Evolutionary conservation across 2,113 vertebrate species (phyloP), one percentile per base, ranked within the genome.

Genomic region (mouse (Mus musculus)): DNA sequence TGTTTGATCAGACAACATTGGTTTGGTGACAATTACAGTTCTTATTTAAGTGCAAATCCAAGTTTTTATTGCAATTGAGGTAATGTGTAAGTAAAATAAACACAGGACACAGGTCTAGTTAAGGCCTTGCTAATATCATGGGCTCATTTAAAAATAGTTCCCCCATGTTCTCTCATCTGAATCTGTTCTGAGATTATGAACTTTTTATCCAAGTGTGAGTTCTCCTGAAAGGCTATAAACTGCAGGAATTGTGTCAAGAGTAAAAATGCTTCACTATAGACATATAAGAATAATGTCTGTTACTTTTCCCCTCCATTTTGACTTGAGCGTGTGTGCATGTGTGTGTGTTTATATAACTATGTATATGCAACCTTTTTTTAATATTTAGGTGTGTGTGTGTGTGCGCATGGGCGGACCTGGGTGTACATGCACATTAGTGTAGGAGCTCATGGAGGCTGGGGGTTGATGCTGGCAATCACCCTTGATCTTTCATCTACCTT

Each of bases 41-140:
- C 71, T 96, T 39, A 82, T 90, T 80, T 81, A 92, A 89, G 88
- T 61, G 33, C 14, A 78, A 90, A 80, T 76, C 24, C 24, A n/a
- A 59, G 20, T 54, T 92, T 91, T 97, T 63, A 71, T 96, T 89
- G 91, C 91, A 96, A 89, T 2, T 30, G 67, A 91, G 81, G 88
- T 80, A 86, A 89, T 69, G 69, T 78, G 69, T 39, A 93, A 75
- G 12, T 85, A 80, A 82, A 19, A 28, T 76, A 78, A 95, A 61
- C 9, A 88, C 56, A 76, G 33, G 59, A 16, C 78, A 52, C 63
- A 90, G 39, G 14, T 75, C 6, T 95, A 77, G 39, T 86, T 9
- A 80, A 85, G 56, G 59, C 4, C n/a, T 26, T 6, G 1, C 30
- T 63, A 81, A 30, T 67, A 72, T 65, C 49, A 56, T 16, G 14